phyloP scores from a whole-genome alignment of 92 coral and sea anemone genomes.

The Epizoanthus fatuus region DNA sequence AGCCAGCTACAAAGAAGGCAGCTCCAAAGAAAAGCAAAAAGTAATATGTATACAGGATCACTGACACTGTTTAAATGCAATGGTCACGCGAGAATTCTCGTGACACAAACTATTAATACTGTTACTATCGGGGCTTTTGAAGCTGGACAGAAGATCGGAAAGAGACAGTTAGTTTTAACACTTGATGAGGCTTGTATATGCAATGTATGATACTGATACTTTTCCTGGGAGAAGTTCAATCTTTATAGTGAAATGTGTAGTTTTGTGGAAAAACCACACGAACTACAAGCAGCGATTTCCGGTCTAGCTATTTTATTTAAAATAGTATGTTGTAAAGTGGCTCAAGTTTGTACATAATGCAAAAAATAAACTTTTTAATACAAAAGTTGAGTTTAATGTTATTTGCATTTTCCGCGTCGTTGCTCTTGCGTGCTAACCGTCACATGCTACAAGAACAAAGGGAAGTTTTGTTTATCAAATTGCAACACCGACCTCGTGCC shows the following conservation, averaged over 20 bases:
- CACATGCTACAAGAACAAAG: too few relatives aligned
- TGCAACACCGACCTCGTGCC: too few relatives aligned
- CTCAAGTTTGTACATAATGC: slow-evolving; percentile 2
- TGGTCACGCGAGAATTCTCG: too few relatives aligned
- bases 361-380: not conserved
- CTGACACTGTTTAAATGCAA: not conserved
- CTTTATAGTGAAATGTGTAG: too few relatives aligned
- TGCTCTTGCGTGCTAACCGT: too few relatives aligned
- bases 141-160: not conserved
- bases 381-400: not conserved
- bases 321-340: slow-evolving; percentile 15
- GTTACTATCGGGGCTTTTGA: not conserved
- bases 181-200: slow-evolving; percentile 3
- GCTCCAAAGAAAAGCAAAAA: slow-evolving; percentile 49
- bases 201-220: too few relatives aligned
- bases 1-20: slow-evolving; percentile 51
- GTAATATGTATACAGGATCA: not conserved
- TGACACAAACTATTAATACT: not conserved
- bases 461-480: too few relatives aligned
- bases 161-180: not conserved
- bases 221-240: too few relatives aligned
- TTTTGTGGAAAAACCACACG: too few relatives aligned
- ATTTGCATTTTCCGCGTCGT: not conserved
- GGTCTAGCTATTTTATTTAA: not conserved
- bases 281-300: not conserved